Evolutionary conservation across 2,888 invertebrate species (phyloP), one percentile per base, ranked within the genome.

Genomic region (Stenurella melanura): DNA sequence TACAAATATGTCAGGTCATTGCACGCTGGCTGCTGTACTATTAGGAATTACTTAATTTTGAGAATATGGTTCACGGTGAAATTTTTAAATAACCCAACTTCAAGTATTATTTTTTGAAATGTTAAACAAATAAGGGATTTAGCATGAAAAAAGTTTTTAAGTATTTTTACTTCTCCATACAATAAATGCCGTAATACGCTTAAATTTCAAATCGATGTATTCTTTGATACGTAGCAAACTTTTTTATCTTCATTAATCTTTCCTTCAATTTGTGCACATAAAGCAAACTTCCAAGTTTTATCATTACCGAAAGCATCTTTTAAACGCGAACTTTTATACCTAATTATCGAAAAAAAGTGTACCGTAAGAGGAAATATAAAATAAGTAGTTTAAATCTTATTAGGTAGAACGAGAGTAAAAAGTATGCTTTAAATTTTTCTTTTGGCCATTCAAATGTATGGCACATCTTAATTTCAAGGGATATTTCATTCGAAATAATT

Each of bases 191-290:
- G 15, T 50, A 50, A 50, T n/a, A n/a, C 50, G 4, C n/a, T 50
- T 50, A 50, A 50, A 50, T n/a, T 15, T 50, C n/a, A 50, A 50
- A 50, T 50, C 50, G 15, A 15, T n/a, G n/a, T 50, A 50, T 50
- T 7, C n/a, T 50, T 78, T 75, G 78, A 78, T 78, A 78, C 78
- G 75, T 73, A 42, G 50, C 60, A 71, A 76, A 78, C 78, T 77
- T 76, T 80, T 78, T 71, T 75, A n/a, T 76, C 81, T 81, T 83
- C 85, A 85, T 85, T 83, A 85, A 84, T 85, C 83, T 83, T 81
- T 80, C 83, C 81, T 81, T 80, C 79, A 78, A 79, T 81, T 80
- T 80, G 75, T 75, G 71, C 75, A 71, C 26, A 34, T 17, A 34
- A 63, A 34, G 30, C 72, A 77, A 77, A 74, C 77, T 73, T 74